A percentile compares a stretch with the other conserved stretches of the same genome.
phyloP scores from a whole-genome alignment of 37 sponge, comb jelly and placozoan genomes.

The Beroe ovata region DNA sequence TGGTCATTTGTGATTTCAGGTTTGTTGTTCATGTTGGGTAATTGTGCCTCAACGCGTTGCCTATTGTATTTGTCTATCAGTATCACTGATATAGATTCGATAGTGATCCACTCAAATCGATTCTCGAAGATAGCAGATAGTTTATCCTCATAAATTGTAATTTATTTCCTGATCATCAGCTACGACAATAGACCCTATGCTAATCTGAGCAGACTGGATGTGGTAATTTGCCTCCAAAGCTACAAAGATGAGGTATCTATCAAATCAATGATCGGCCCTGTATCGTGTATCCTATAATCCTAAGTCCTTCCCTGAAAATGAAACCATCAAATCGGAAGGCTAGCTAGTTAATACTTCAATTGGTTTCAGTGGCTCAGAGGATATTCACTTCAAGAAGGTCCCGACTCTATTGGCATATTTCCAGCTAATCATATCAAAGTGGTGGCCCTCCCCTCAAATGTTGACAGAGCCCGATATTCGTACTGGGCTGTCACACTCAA shows the following conservation, averaged over 20 bases:
- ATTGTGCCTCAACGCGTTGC: too few relatives aligned
- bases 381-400: slow-evolving; percentile 2
- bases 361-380: slow-evolving; percentile 54
- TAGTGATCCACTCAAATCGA: too few relatives aligned
- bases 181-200: slow-evolving; percentile 2
- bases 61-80: too few relatives aligned
- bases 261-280: too few relatives aligned
- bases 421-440: slow-evolving; percentile 14
- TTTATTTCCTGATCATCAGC: too few relatives aligned
- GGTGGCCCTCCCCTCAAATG: not conserved
- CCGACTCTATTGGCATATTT: slow-evolving; percentile 9
- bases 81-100: too few relatives aligned
- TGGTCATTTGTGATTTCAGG: slow-evolving; percentile 33
- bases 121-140: too few relatives aligned
- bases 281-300: too few relatives aligned
- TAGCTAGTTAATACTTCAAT: not conserved
- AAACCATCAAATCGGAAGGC: not conserved
- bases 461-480: not conserved
- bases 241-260: slow-evolving; percentile 47
- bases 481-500: slow-evolving; percentile 14
- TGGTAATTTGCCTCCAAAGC: slow-evolving; percentile 2
- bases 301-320: too few relatives aligned
- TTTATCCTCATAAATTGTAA: too few relatives aligned
- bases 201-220: not conserved
- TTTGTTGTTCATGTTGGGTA: too few relatives aligned